phyloP scores from a whole-genome alignment of 2,797 vertebrate species.

The Gastrophryne carolinensis region DNA sequence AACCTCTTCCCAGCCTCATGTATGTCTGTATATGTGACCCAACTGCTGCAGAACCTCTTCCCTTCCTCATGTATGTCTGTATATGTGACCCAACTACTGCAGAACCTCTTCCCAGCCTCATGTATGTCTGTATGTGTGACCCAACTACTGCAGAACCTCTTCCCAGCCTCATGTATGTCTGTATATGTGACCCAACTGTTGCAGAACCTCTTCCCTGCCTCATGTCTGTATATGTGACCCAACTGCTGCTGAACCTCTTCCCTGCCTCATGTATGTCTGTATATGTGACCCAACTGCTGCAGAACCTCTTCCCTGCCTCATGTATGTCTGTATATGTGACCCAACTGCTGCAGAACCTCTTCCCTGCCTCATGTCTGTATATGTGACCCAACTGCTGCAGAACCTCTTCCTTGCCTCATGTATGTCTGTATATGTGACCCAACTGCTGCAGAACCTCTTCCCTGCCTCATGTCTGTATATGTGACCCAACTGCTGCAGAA shows the following conservation, averaged over 20 bases:
- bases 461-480: too few relatives aligned
- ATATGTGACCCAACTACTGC: neutral
- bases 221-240: too few relatives aligned
- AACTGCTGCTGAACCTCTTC: neutral
- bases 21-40: too few relatives aligned
- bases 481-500: neutral
- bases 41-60: neutral
- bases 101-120: neutral
- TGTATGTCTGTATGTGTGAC: too few relatives aligned
- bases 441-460: neutral
- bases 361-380: too few relatives aligned
- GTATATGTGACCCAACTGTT: neutral
- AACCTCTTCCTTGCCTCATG: neutral
- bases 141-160: neutral
- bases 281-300: neutral
- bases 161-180: too few relatives aligned
- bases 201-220: neutral
- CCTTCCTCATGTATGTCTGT: too few relatives aligned
- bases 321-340: too few relatives aligned
- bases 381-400: neutral
- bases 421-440: too few relatives aligned
- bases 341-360: neutral
- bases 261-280: too few relatives aligned
- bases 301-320: neutral
- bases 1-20: too few relatives aligned